Evolutionary conservation across 2,797 vertebrate genomes (phyloP), one percentile per base, ranked within the genome.

Genomic region (Pipistrellus kuhlii): DNA sequence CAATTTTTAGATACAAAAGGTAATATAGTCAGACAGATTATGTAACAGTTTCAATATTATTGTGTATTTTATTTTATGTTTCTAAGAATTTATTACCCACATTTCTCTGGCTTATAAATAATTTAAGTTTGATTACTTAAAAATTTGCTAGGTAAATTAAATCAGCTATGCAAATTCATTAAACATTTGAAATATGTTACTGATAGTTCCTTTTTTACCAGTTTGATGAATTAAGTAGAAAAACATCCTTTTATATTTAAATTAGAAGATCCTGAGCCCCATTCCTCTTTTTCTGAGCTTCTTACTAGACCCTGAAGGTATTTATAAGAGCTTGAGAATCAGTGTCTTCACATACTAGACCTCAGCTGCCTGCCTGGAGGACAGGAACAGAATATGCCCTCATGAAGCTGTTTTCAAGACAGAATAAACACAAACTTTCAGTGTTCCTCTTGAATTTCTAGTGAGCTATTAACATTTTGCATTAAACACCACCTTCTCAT

Each of bases 101-200:
- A 64, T 77, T 66, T 76, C 90, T 72, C 75, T 93, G 32, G 8
- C 17, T 90, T 82, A 81, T 41, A 90, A 90, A 90, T 90, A 88
- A 85, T 88, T 95, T 80, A 66, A 93, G 78, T 93, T 64, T 90
- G 55, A 90, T n/a, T 76, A 48, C 35, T 85, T 94, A 90, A 95
- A 95, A 90, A 55, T 64, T 82, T 91, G 62, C 38, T 87, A 73
- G 51, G 21, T 93, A 76, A 95, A 88, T 62, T 81, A 41, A 90
- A 93, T 85, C 15, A 71, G 35, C 51, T 59, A 71, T 27, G 30
- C 10, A 93, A 91, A 91, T 93, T 91, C 17, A 94, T 85, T 85
- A 91, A 95, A 73, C 30, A 84, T 69, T 87, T 85, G 14, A 90
- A 90, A 78, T 86, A 77, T 86, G 1, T 91, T 87, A 91, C 53